These are phyloP conservation scores for Amazona guildingii DNA, from an alignment of 2,113 vertebrate species.

Conservation along the genomic window DNA sequence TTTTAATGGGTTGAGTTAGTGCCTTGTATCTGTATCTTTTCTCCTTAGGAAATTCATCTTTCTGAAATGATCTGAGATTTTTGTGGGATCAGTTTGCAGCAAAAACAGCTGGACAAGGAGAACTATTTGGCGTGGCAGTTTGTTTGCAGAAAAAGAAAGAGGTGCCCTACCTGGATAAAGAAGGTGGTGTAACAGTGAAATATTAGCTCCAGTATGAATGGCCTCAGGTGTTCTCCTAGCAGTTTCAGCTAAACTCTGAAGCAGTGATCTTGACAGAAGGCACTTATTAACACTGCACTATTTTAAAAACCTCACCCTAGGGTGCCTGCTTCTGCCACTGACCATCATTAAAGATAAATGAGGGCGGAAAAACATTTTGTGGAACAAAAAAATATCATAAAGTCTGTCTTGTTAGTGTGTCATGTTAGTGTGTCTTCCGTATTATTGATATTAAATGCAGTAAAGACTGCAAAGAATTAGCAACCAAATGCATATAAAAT, in stretches of 20 bases:
- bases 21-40: not conserved
- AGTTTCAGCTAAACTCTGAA: not conserved
- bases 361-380: not conserved
- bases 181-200: not conserved
- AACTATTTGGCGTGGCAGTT: not conserved
- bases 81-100: not conserved
- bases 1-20: not conserved
- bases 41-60: slow-evolving; percentile 33
- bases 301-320: not conserved
- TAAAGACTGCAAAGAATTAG: not conserved
- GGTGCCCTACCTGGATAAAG: not conserved
- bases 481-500: not conserved
- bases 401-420: not conserved
- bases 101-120: not conserved
- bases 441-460: not conserved
- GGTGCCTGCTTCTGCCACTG: not conserved
- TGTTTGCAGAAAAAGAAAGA: not conserved
- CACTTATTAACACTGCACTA: not conserved
- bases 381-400: not conserved
- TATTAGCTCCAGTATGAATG: not conserved
- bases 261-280: not conserved
- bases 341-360: not conserved
- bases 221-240: not conserved
- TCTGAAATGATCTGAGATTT: slow-evolving; percentile 1
- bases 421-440: not conserved